phyloP scores from a whole-genome alignment of 2,797 vertebrate species.

The Artibeus jamaicensis region DNA sequence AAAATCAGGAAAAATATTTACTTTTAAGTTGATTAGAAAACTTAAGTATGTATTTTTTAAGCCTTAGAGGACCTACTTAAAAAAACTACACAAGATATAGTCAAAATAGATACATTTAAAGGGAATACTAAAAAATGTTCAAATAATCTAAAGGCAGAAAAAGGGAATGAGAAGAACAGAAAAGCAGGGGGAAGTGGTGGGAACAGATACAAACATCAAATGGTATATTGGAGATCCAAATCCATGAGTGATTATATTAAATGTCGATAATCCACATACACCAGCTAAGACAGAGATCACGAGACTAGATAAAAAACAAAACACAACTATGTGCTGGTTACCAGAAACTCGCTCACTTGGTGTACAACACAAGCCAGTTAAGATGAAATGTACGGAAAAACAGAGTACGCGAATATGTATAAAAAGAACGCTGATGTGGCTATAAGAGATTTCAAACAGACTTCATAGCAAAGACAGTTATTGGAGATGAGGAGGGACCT shows the following conservation, averaged over 20 bases:
- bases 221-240: not conserved
- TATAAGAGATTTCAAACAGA: not conserved
- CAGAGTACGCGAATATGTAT: not conserved
- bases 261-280: not conserved
- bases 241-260: not conserved
- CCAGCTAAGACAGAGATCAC: not conserved
- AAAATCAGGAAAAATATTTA: not conserved
- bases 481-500: not conserved
- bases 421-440: not conserved
- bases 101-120: not conserved
- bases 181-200: not conserved
- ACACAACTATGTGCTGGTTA: not conserved
- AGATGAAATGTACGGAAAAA: not conserved
- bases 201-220: not conserved
- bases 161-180: not conserved
- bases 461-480: constrained; percentile 27
- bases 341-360: not conserved
- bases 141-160: not conserved
- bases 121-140: not conserved
- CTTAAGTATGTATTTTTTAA: not conserved
- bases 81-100: not conserved
- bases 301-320: not conserved
- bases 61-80: not conserved
- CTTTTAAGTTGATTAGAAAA: not conserved
- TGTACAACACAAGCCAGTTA: not conserved